Percentiles rank a stretch among this genome's conserved stretches.
Conservation (phyloP, 2,888 invertebrate species). For the Hyppa rectilinea region DNA sequence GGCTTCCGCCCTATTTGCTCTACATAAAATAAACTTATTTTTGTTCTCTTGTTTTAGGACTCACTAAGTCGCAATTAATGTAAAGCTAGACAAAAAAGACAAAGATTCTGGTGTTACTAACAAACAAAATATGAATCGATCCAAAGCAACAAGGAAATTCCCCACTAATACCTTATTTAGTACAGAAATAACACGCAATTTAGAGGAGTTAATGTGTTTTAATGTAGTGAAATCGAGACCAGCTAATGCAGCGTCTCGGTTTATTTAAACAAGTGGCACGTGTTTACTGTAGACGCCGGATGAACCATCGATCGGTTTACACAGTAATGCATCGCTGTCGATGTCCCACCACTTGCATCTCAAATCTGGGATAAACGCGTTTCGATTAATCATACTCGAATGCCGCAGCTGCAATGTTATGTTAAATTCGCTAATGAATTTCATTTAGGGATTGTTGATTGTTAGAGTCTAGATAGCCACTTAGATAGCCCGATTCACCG, state of each 20-base stretch:
- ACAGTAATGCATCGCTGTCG: conserved; percentile 87
- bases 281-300: conserved; percentile 89
- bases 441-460: not conserved
- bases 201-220: conserved; percentile 89
- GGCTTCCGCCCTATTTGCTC: no score
- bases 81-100: not conserved
- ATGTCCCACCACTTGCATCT: conserved; percentile 80
- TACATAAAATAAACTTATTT: not conserved
- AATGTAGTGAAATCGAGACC: conserved; percentile 90
- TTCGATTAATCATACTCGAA: conserved; percentile 59
- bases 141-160: conserved; percentile 63
- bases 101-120: conserved; percentile 1
- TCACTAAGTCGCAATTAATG: not conserved
- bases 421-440: conserved; percentile 11
- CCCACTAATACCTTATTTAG: conserved; percentile 74
- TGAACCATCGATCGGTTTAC: conserved; percentile 89
- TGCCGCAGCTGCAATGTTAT: conserved; percentile 41
- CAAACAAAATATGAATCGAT: conserved; percentile 27
- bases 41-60: not conserved
- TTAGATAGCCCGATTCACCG: not conserved
- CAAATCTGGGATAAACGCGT: conserved; percentile 61
- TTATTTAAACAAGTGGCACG: conserved; percentile 90
- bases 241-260: conserved; percentile 88
- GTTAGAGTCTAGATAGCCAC: not conserved
- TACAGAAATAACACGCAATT: conserved; percentile 85